Percentiles rank a stretch among this genome's conserved stretches.
Evolutionary conservation across 2,797 vertebrate species (phyloP).

Genomic region (Serranus cabrilla): DNA sequence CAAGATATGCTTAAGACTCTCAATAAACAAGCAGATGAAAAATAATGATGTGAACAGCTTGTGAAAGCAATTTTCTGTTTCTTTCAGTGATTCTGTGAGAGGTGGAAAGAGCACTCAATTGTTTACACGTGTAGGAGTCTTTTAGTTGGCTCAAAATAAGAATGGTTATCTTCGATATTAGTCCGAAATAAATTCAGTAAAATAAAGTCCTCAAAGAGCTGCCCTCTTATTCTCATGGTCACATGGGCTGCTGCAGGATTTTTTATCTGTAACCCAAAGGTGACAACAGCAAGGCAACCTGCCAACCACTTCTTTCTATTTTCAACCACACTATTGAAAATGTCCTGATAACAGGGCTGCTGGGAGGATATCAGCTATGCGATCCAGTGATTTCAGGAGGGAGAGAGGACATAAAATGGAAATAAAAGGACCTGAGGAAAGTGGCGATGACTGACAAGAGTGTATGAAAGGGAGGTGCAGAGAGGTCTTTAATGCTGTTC

Average conservation of each 20-base stretch:
- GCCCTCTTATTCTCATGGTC: slow-evolving; percentile 15
- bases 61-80: neutral
- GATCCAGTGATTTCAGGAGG: slow-evolving; percentile 61
- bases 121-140: slow-evolving; percentile 8
- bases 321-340: slow-evolving; percentile 58
- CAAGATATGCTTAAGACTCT: neutral
- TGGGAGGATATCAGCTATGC: slow-evolving; percentile 59
- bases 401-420: slow-evolving; percentile 59
- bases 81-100: neutral
- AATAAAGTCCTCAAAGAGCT: slow-evolving; percentile 39
- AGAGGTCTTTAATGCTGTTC: slow-evolving; percentile 51
- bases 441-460: slow-evolving; percentile 62
- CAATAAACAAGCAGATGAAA: slow-evolving; percentile 12
- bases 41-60: neutral
- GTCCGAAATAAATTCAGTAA: slow-evolving; percentile 22
- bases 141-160: slow-evolving; percentile 6
- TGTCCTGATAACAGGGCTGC: slow-evolving; percentile 61
- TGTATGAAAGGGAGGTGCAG: slow-evolving; percentile 51
- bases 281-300: slow-evolving; percentile 55
- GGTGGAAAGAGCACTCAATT: neutral
- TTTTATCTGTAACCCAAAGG: slow-evolving; percentile 57
- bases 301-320: slow-evolving; percentile 60
- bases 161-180: slow-evolving; percentile 10
- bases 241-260: slow-evolving; percentile 15
- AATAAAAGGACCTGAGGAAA: slow-evolving; percentile 63